Evolutionary conservation across 2,797 vertebrate genomes (phyloP).

Genomic region (Natrix natrix): DNA sequence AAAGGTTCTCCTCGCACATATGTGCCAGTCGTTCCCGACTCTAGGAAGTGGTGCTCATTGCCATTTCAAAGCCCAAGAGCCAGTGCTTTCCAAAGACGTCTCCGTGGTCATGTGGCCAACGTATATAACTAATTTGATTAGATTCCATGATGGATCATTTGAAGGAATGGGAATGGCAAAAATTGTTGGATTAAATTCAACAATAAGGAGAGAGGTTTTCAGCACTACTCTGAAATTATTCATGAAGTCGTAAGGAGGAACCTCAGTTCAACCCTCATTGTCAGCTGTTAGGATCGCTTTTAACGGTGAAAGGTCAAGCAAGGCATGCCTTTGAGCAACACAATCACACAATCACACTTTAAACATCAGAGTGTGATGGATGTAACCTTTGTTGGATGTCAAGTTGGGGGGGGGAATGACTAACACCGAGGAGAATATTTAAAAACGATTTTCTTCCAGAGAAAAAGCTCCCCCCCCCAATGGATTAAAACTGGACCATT

Average conservation of each 20-base stretch:
- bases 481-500: neutral
- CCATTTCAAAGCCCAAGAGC: too few relatives aligned
- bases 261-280: neutral
- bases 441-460: neutral
- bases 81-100: too few relatives aligned
- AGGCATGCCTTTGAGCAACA: neutral
- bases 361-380: neutral
- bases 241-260: too few relatives aligned
- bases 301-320: neutral
- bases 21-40: too few relatives aligned
- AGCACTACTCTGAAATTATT: neutral
- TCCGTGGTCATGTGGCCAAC: neutral
- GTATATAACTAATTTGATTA: neutral
- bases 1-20: too few relatives aligned
- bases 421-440: neutral
- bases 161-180: neutral
- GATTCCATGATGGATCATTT: too few relatives aligned
- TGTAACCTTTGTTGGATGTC: conserved; percentile 37
- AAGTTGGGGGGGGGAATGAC: neutral
- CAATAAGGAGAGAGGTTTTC: neutral
- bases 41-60: too few relatives aligned
- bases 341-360: neutral
- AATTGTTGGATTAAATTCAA: too few relatives aligned
- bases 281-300: neutral
- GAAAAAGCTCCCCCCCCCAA: neutral